Percentiles rank a stretch among this genome's conserved stretches.
Evolutionary conservation across 2,888 invertebrate species (phyloP).

Genomic region (Macrophya annulata): DNA sequence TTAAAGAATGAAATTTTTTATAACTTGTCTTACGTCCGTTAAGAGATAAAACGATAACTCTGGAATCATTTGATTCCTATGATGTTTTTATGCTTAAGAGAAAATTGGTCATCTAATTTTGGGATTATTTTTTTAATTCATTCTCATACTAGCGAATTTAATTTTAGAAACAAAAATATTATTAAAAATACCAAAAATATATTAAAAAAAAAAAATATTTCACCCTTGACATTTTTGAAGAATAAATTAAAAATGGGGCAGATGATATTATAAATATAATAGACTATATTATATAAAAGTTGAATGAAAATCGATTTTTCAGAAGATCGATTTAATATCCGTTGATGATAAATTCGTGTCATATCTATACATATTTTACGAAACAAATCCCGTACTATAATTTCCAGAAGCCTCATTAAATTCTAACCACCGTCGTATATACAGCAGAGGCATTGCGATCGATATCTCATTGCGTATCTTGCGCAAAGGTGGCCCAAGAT

Average conservation of each 20-base stretch:
- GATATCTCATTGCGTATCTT: slow-evolving; percentile 34
- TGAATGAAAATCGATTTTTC: background rate
- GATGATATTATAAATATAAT: too few relatives aligned
- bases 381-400: background rate
- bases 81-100: background rate
- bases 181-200: too few relatives aligned
- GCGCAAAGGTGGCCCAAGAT: slow-evolving; percentile 16
- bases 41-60: background rate
- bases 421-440: background rate
- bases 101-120: background rate
- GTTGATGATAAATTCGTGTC: background rate
- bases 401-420: background rate
- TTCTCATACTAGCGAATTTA: too few relatives aligned
- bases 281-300: too few relatives aligned
- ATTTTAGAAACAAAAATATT: too few relatives aligned
- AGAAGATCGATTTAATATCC: background rate
- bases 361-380: background rate
- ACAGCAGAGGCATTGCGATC: background rate
- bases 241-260: too few relatives aligned
- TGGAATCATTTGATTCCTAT: background rate
- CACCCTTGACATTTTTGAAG: too few relatives aligned
- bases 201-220: too few relatives aligned
- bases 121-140: too few relatives aligned
- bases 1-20: background rate
- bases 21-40: background rate